Evolutionary conservation across 2,797 vertebrate genomes (phyloP).

Genomic region (Gallinago solitaria): DNA sequence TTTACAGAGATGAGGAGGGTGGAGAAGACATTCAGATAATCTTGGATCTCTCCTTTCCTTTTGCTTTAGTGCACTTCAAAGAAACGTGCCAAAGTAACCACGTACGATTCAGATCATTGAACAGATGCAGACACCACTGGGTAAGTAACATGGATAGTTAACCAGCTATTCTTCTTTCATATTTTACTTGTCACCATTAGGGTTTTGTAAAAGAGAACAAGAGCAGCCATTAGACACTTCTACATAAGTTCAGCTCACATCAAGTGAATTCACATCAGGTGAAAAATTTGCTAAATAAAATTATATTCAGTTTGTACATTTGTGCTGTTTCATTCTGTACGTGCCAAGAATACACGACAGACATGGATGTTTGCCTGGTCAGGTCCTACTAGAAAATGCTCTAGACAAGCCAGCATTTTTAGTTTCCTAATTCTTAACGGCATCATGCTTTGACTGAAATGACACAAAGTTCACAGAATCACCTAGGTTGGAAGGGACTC

Average conservation of each 20-base stretch:
- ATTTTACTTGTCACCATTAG: not conserved
- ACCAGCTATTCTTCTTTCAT: not conserved
- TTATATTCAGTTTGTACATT: not conserved
- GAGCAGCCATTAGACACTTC: not conserved
- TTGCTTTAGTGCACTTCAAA: not conserved
- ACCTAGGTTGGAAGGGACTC: too few species aligned
- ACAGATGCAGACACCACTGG: not conserved
- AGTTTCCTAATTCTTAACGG: not conserved
- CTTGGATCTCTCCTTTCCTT: not conserved
- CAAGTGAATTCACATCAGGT: not conserved
- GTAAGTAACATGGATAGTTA: not conserved
- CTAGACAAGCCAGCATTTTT: not conserved
- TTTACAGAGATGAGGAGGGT: not conserved
- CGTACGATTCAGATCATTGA: not conserved
- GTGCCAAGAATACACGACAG: not conserved
- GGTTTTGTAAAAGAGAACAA: not conserved
- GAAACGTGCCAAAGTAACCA: not conserved
- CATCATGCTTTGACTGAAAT: not conserved
- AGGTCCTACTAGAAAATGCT: not conserved
- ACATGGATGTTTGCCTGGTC: rapidly evolving
- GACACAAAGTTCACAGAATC: not conserved
- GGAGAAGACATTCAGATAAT: not conserved
- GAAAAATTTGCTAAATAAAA: not conserved
- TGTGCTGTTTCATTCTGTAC: not conserved
- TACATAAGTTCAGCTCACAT: not conserved